A percentile compares a stretch with the other conserved stretches of the same genome.
phyloP scores from a whole-genome alignment of 2,113 vertebrate species.

The Ceratotherium simum region DNA sequence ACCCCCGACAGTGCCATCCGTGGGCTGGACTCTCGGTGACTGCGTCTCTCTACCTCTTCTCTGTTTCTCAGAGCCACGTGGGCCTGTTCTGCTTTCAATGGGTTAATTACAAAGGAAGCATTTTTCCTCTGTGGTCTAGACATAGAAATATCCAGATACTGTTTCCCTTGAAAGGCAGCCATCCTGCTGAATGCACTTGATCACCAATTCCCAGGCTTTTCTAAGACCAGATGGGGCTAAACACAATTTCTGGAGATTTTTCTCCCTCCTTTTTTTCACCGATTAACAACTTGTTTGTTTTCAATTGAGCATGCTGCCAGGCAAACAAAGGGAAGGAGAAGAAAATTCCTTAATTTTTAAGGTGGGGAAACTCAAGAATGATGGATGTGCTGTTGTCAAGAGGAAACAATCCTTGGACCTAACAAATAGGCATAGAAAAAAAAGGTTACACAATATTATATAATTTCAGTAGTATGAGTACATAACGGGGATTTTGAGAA shows the following conservation, averaged over 20 bases:
- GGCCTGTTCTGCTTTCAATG: slow-evolving; percentile 83
- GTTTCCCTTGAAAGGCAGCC: slow-evolving; percentile 92
- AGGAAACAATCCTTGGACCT: slow-evolving; percentile 84
- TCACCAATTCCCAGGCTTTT: slow-evolving; percentile 88
- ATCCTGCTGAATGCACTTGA: slow-evolving; percentile 86
- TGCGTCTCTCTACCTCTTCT: background rate
- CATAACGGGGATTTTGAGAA: slow-evolving; percentile 66
- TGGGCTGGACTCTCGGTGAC: background rate
- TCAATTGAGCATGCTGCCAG: slow-evolving; percentile 84
- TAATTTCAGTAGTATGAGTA: slow-evolving; percentile 77
- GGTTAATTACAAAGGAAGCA: slow-evolving; percentile 89
- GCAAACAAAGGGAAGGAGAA: slow-evolving; percentile 66
- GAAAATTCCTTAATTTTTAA: slow-evolving; percentile 82
- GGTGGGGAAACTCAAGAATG: slow-evolving; percentile 84
- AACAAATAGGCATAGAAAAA: slow-evolving; percentile 82
- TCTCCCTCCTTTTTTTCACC: slow-evolving; percentile 77
- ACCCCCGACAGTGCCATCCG: background rate
- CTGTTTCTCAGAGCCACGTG: slow-evolving; percentile 65
- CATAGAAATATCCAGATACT: slow-evolving; percentile 91
- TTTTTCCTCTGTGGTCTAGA: slow-evolving; percentile 93
- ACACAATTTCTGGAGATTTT: slow-evolving; percentile 85
- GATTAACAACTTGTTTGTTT: slow-evolving; percentile 88
- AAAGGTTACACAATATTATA: slow-evolving; percentile 81
- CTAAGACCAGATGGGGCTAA: slow-evolving; percentile 89
- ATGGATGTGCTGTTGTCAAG: slow-evolving; percentile 84